These are phyloP conservation scores for Napeogenes sylphis DNA, from an alignment of 2,888 invertebrate species.

Conservation along the genomic window DNA sequence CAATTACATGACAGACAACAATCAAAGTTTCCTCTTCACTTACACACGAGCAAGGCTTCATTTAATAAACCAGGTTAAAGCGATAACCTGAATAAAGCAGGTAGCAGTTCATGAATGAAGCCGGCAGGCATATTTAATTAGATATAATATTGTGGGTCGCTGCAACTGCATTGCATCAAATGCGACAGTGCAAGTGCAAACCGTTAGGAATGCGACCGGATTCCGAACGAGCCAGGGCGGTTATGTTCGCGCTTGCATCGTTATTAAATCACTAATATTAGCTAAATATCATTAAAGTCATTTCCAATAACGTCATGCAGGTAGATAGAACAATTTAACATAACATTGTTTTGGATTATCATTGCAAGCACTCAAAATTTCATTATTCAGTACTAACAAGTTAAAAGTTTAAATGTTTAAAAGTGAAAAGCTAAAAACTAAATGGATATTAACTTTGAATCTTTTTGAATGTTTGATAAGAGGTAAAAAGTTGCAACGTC, in stretches of 20 bases:
- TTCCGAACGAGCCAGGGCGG: conserved; percentile 53
- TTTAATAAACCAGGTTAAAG: conserved; percentile 12
- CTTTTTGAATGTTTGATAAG: too few relatives aligned
- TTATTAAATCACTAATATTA: conserved; percentile 64
- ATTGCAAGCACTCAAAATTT: too few relatives aligned
- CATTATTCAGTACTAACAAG: too few relatives aligned
- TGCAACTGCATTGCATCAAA: conserved; percentile 48
- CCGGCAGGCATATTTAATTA: conserved; percentile 39
- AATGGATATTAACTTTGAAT: too few relatives aligned
- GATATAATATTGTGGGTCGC: conserved; percentile 38
- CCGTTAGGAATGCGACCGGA: conserved; percentile 71
- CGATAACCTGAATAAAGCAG: conserved; percentile 31
- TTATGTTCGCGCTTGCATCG: conserved; percentile 56
- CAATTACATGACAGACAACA: neutral
- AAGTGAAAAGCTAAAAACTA: too few relatives aligned
- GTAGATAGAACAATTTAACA: too few relatives aligned
- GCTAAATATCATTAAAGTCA: conserved; percentile 53
- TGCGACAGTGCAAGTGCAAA: conserved; percentile 58
- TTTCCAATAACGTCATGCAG: conserved; percentile 16
- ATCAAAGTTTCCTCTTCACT: neutral
- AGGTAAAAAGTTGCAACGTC: too few relatives aligned
- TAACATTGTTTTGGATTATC: too few relatives aligned
- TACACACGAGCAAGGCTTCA: conserved; percentile 2
- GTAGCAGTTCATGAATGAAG: conserved; percentile 30
- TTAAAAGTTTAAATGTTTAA: too few relatives aligned